phyloP scores from a whole-genome alignment of 2,797 vertebrate species.

The Mus minutoides region DNA sequence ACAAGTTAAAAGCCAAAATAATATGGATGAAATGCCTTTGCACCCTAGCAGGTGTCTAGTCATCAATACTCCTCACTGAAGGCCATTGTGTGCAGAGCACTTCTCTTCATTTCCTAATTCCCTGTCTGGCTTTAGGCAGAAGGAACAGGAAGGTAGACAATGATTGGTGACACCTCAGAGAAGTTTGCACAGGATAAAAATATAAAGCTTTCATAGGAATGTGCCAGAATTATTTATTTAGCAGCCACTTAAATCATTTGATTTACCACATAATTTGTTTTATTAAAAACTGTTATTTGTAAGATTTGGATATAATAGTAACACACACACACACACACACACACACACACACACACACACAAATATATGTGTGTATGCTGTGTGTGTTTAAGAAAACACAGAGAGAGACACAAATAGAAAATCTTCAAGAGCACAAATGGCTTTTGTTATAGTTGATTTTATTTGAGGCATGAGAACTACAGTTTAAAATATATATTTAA shows the following conservation, averaged over 20 bases:
- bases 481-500: not conserved
- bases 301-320: slow-evolving; percentile 26
- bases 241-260: not conserved
- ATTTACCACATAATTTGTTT: slow-evolving; percentile 48
- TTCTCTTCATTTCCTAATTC: slow-evolving; percentile 62
- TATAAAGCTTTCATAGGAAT: not conserved
- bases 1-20: slow-evolving; percentile 79
- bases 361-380: too few relatives aligned
- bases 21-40: slow-evolving; percentile 80
- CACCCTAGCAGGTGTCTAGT: slow-evolving; percentile 70
- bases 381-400: too few relatives aligned
- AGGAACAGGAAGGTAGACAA: slow-evolving; percentile 53
- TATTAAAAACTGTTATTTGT: slow-evolving; percentile 25
- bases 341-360: too few relatives aligned
- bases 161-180: slow-evolving; percentile 64
- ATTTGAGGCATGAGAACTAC: not conserved
- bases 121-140: slow-evolving; percentile 49
- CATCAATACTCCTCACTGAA: slow-evolving; percentile 75
- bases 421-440: not conserved
- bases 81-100: slow-evolving; percentile 64
- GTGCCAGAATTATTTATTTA: slow-evolving; percentile 16
- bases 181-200: slow-evolving; percentile 39
- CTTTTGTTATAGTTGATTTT: not conserved
- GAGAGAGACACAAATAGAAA: not conserved
- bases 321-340: too few relatives aligned